Base-by-base conservation (phyloP, 1,140 invertebrate species). In the Branchinecta lynchi region DNA sequence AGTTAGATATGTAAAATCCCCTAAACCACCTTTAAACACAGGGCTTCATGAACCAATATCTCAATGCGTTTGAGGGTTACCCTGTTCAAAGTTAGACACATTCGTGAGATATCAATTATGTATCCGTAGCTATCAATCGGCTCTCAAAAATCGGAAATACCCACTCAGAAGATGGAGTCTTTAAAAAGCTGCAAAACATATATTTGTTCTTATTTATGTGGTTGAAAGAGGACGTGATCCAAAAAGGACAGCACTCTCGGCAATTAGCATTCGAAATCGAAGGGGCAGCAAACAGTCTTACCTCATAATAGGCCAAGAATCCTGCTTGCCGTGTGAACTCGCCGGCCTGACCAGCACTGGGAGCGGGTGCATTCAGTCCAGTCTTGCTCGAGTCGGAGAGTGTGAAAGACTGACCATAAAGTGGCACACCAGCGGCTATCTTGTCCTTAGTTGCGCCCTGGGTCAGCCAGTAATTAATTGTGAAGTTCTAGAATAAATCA, bases 401-500 rank as follows among this genome's bases (percentile, higher is more conserved):
- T 0, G 86, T 85, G 75, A 93, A 94, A 0, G 89, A 86, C 76
- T 93, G 89, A 0, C 91, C 92, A 76, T 94, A 95, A n/a, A 92
- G 77, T 0, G 90, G 91, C 83, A 94, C 89, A 68, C 92, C 92
- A 85, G 94, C 87, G 0, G 93, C 84, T 15, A 94, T 81, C 73
- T 89, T 93, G 21, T 86, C 83, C 0, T 85, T 79, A 6, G 88
- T 86, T 0, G 89, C 88, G 21, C 91, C 92, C 74, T 89, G 84
- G 5, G 85, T 82, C 32, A 93, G 89, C 90, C 90, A 93, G 76
- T 93, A 92, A 74, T 92, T 86, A 83, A 85, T 78, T 70, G 77
- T 87, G 74, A 84, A 91, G 77, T 93, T 90, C 85, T 87, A 74
- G 68, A 80, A 80, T 76, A 51, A 70, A 69, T 72, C 69, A 73